Evolutionary conservation across 2,797 vertebrate species (phyloP), one percentile per base, ranked within the genome.

Genomic region (Ceryle rudis): DNA sequence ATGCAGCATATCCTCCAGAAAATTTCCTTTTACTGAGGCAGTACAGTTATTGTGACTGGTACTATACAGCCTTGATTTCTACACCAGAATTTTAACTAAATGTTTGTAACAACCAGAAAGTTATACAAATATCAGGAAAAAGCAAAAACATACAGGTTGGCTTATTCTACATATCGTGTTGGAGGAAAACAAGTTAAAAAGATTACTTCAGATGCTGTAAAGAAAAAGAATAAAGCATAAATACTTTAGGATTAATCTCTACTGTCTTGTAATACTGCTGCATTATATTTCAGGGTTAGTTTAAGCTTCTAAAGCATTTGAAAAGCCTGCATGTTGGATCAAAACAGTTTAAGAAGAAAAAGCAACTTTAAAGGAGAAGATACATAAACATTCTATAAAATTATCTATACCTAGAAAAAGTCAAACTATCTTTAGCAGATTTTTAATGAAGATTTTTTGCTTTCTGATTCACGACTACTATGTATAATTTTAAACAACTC

Each of bases 221-320:
- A 83, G 49, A 65, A 83, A 88, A 80, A 20, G 8, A 73, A 88
- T 26, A 81, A 54, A 81, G 31, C 5, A 57, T 17, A 42, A 64
- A 51, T 20, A 65, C 21, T 66, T 81, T 3, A 46, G 15, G 10
- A 71, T 67, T 69, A 33, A 81, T 49, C 78, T 57, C 33, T 47
- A 66, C 31, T 54, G 9, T 77, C 28, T 74, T 19, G 16, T 60
- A 10, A 86, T 91, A 61, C 28, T 19, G 25, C 9, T 70, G 14
- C 78, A 61, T 85, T 92, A 14, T 61, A 66, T 87, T 90, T 89
- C 69, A 92, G 64, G 28, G 51, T 70, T 86, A 90, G 66, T 81
- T 91, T 61, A 89, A 92, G 55, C 60, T 90, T 57, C 52, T 52
- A 47, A 93, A 78, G 46, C 25, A 77, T 92, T 31, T 82, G 41